These are phyloP conservation scores for Mayetiola destructor DNA, from an alignment of 2,888 invertebrate genomes.

Conservation along the genomic window DNA sequence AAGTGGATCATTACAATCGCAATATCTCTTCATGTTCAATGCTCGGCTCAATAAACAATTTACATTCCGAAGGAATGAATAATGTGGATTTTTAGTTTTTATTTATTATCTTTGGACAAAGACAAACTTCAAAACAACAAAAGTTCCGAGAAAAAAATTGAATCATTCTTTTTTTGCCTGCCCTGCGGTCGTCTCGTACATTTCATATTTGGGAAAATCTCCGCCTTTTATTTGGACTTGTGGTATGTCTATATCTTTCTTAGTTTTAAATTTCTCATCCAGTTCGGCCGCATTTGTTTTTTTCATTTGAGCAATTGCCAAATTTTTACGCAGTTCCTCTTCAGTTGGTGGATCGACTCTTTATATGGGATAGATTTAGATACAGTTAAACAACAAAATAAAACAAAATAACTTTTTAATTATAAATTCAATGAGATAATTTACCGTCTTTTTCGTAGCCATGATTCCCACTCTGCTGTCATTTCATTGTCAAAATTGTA, in stretches of 20 bases:
- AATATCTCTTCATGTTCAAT: too few relatives aligned
- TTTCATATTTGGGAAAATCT: conserved; percentile 43
- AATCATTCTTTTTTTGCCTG: conserved; percentile 16
- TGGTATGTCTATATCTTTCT: conserved; percentile 35
- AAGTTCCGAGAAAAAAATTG: too few relatives aligned
- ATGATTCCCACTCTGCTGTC: conserved; percentile 79
- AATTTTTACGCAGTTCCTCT: conserved; percentile 56
- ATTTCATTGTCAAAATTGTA: conserved; percentile 52
- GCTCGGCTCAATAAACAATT: too few relatives aligned
- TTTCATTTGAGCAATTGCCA: conserved; percentile 55
- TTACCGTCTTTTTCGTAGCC: conserved; percentile 55
- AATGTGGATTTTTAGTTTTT: too few relatives aligned
- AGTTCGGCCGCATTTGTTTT: conserved; percentile 59
- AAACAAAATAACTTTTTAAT: not conserved
- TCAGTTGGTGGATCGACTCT: conserved; percentile 51
- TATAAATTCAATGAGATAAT: not conserved
- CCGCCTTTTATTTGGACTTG: conserved; percentile 25
- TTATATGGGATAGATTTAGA: not conserved
- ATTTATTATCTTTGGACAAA: too few relatives aligned
- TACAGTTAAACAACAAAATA: too few relatives aligned
- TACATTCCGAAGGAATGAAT: too few relatives aligned
- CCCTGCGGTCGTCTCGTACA: conserved; percentile 41
- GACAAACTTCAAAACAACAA: too few relatives aligned
- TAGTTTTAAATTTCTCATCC: conserved; percentile 41
- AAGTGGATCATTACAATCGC: too few relatives aligned